Evolutionary conservation across 2,888 invertebrate species (phyloP), one percentile per base, ranked within the genome.

Genomic region (Melieria picta): DNA sequence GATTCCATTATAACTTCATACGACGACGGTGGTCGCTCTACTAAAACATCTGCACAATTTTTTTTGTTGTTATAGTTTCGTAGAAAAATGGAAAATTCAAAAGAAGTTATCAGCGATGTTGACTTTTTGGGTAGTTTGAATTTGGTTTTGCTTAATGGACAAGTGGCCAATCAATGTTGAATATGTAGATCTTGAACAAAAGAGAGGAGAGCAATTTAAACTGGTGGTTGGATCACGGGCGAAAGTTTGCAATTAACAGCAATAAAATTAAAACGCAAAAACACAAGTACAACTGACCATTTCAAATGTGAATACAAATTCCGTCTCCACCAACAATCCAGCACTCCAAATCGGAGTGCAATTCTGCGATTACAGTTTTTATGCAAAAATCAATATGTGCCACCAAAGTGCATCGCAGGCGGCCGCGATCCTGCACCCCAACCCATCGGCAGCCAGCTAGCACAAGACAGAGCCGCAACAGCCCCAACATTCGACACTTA

Each of bases 1-100:
- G 85, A 85, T 74, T 86, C 86, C 86, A 86, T 86, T 79, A 84
- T 80, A 71, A 84, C 82, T 82, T 85, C 85, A 75, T 85, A 85
- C 9, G 79, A 77, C 45, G 78, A 75, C 73, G 79, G 76, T 61
- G 81, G 79, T 61, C 78, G 79, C 73, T 82, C 81, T 74, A 83
- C 81, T 68, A 84, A 75, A 11, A 80, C 83, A 79, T 85, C 85
- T 85, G 72, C 76, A 69, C 65, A 58, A 45, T 47, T 64, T 65
- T 72, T 73, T 68, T 69, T 73, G 65, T 68, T 50, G 52, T 65
- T 68, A 71, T 71, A 45, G 47, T 60, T 52, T 11, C 46, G 5
- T 45, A 7, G 46, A 60, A 13, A 57, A 45, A 63, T 56, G 55
- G 42, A 43, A 7, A 5, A 45, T 61, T 9, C 11, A 45, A 61